Evolutionary conservation across 2,888 invertebrate species (phyloP), one percentile per base, ranked within the genome.

Genomic region (Andrena minutula): DNA sequence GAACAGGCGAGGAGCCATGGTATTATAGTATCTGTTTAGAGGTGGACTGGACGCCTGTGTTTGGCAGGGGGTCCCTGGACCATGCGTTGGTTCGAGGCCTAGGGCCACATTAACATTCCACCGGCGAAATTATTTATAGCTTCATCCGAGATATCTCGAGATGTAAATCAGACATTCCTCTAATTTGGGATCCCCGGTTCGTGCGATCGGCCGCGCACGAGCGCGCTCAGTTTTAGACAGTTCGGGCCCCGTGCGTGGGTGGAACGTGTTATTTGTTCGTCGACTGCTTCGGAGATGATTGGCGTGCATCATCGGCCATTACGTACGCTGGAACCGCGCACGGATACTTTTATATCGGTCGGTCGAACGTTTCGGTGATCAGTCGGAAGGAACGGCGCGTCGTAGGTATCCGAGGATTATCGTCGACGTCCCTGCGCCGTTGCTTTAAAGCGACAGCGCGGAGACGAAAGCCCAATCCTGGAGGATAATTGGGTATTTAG

Each of bases 81-180:
- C 89, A 80, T 88, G 86, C 89, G 84, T 86, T 89, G 85, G 79
- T 77, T 83, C 85, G 78, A 84, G 84, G 75, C 86, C 88, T 85
- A 88, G 89, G 88, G 83, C 83, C 89, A 88, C 90, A 92, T 92
- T 92, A 92, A 92, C 92, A 92, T 92, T 92, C 92, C 92, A 90
- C 84, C 89, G 89, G 87, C 84, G 81, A 90, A 92, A 92, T 92
- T 92, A 92, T 92, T 92, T 92, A 92, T 92, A 92, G 92, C 92
- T 92, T 92, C 92, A 92, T 92, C 88, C 90, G 89, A 90, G 90
- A 90, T 86, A 89, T 92, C 88, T 90, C 87, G 89, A 89, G 90
- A 92, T 90, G 91, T 91, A 92, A 92, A 90, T 90, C 91, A 90
- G 91, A 88, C 90, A 91, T 91, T 92, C 89, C 88, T 90, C 89